Conservation (phyloP, 2,113 vertebrate species). For the Spizaetus ornatus region DNA sequence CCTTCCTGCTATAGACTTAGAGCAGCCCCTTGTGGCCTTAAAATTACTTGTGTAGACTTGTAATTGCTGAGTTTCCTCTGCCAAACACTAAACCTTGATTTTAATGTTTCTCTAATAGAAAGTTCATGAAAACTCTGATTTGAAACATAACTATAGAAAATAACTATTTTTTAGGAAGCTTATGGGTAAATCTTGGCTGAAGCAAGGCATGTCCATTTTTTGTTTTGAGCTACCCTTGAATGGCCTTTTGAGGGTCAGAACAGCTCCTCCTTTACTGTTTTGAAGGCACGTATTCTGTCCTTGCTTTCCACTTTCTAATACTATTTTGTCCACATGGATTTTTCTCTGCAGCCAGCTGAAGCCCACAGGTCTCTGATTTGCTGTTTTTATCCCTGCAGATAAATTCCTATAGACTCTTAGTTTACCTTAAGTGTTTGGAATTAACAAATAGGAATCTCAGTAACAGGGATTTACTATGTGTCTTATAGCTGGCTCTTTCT, state of each 20-base stretch:
- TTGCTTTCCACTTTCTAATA: background rate
- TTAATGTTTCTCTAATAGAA: rapidly evolving
- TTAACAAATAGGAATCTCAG: background rate
- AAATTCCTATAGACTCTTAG: background rate
- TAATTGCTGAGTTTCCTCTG: background rate
- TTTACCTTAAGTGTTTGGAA: background rate
- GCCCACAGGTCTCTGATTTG: background rate
- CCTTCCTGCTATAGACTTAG: background rate
- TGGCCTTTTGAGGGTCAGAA: background rate
- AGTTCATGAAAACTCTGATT: background rate
- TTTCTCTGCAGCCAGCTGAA: background rate
- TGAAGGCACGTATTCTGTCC: background rate
- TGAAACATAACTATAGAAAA: background rate
- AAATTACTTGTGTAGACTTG: background rate
- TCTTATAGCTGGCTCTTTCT: background rate
- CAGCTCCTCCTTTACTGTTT: background rate
- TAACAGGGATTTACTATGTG: background rate
- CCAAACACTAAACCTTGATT: background rate
- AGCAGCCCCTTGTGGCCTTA: constrained; percentile 65
- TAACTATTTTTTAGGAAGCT: background rate
- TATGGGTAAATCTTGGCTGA: background rate
- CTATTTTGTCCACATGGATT: background rate
- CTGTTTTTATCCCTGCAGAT: background rate
- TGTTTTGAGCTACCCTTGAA: background rate
- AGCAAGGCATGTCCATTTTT: background rate